Percentiles rank a stretch among this genome's conserved stretches.
Evolutionary conservation across 92 coral and sea anemone species (phyloP).

Genomic region (Porites divaricata): DNA sequence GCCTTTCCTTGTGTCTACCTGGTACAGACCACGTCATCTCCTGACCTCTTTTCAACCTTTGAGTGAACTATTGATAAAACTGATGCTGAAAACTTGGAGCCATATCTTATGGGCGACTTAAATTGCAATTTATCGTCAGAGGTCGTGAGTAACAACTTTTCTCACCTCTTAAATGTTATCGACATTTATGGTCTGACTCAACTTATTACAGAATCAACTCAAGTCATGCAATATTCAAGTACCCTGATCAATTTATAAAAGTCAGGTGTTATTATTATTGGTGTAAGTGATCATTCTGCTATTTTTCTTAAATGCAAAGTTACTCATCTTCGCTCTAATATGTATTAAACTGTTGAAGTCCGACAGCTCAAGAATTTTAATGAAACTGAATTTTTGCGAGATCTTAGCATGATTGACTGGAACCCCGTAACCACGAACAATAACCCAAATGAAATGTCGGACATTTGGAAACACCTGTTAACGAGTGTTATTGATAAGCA

Average conservation of each 20-base stretch:
- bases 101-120: constrained; percentile 60
- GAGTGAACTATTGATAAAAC: constrained; percentile 48
- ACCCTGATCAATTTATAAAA: constrained; percentile 59
- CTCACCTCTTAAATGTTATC: constrained; percentile 47
- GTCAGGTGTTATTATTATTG: constrained; percentile 2
- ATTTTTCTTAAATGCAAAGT: constrained; percentile 54
- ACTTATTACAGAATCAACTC: constrained; percentile 25
- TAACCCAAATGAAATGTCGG: constrained; percentile 16
- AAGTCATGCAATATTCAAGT: constrained; percentile 15
- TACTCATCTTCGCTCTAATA: neutral
- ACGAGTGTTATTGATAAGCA: constrained; percentile 3
- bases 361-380: too few species aligned
- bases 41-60: constrained; percentile 47
- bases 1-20: too few species aligned
- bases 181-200: constrained; percentile 46
- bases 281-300: constrained; percentile 64
- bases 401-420: too few species aligned
- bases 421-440: too few species aligned
- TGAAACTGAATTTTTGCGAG: too few species aligned
- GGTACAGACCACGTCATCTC: neutral
- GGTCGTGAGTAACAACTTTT: neutral
- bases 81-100: constrained; percentile 54
- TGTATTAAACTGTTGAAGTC: too few species aligned
- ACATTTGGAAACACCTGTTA: constrained; percentile 12
- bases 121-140: constrained; percentile 48